Base-by-base conservation (phyloP, 2,888 invertebrate species). In the Pardosa pseudoannulata region DNA sequence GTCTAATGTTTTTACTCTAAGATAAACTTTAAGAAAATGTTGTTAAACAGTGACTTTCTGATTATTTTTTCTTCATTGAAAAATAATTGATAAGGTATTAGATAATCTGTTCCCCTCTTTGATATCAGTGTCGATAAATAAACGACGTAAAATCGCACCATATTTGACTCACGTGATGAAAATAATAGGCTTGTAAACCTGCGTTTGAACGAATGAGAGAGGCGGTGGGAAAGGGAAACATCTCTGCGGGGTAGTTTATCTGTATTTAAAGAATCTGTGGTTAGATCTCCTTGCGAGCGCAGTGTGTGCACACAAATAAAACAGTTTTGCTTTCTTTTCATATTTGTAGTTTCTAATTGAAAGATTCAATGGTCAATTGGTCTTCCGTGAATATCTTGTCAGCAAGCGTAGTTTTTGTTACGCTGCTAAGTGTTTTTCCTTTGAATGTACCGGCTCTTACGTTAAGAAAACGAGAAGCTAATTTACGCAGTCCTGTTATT, bases 61-160 rank as follows among this genome's bases (percentile, higher is more conserved):
- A n/a, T n/a, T n/a, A n/a, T n/a, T n/a, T n/a, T n/a, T n/a, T n/a
- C n/a, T n/a, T n/a, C n/a, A n/a, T n/a, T n/a, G n/a, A n/a, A n/a
- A n/a, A n/a, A n/a, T n/a, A n/a, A n/a, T n/a, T n/a, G n/a, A n/a
- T n/a, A n/a, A n/a, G n/a, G n/a, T n/a, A n/a, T n/a, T n/a, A n/a
- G n/a, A n/a, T n/a, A n/a, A n/a, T n/a, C n/a, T n/a, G n/a, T n/a
- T n/a, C n/a, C n/a, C n/a, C n/a, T n/a, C n/a, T n/a, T n/a, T 36
- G 46, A 46, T 46, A 46, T 9, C 7, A n/a, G 2, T 46, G 46
- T 46, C 2, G 46, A n/a, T 16, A 46, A 46, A n/a, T n/a, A 46
- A 64, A 64, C 27, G 56, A 62, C 79, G 79, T 65, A 72, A 65
- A 64, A 79, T 79, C 79, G 72, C 64, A 64, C 79, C 64, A 79